A percentile compares a stretch with the other conserved stretches of the same genome.
Conservation (phyloP, 1,140 invertebrate species). For the Metopolophium dirhodum region DNA sequence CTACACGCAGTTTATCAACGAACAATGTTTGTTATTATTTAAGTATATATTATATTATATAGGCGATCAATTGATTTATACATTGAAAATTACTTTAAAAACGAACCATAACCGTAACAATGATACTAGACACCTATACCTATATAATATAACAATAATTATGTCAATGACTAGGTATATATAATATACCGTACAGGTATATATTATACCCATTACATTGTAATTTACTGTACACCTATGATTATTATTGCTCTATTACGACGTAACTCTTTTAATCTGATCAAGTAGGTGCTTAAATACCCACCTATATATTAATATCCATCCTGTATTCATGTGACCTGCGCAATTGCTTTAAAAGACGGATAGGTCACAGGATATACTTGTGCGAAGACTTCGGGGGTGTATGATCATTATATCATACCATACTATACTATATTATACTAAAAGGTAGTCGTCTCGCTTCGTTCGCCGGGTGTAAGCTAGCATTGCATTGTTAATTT, state of each 20-base stretch:
- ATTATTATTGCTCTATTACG: neutral
- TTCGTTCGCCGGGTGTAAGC: neutral
- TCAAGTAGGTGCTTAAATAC: neutral
- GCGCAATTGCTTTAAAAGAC: neutral
- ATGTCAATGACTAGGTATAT: neutral
- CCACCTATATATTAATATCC: neutral
- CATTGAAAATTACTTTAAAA: neutral
- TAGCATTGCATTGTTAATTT: neutral
- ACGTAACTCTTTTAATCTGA: neutral
- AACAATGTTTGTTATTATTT: neutral
- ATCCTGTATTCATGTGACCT: neutral
- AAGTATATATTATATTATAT: too few species aligned
- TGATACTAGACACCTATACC: too few species aligned
- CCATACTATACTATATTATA: too few species aligned
- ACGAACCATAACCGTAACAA: constrained; percentile 2
- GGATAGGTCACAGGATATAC: neutral
- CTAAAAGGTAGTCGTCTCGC: neutral
- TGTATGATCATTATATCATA: neutral
- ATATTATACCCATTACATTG: neutral
- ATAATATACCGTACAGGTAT: too few species aligned
- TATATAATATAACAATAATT: neutral
- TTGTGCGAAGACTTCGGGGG: neutral
- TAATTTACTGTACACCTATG: neutral
- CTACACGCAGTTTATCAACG: neutral
- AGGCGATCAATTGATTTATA: neutral